These are phyloP conservation scores for Itoplectis maculator DNA, from an alignment of 2,888 invertebrate genomes.

Conservation along the genomic window DNA sequence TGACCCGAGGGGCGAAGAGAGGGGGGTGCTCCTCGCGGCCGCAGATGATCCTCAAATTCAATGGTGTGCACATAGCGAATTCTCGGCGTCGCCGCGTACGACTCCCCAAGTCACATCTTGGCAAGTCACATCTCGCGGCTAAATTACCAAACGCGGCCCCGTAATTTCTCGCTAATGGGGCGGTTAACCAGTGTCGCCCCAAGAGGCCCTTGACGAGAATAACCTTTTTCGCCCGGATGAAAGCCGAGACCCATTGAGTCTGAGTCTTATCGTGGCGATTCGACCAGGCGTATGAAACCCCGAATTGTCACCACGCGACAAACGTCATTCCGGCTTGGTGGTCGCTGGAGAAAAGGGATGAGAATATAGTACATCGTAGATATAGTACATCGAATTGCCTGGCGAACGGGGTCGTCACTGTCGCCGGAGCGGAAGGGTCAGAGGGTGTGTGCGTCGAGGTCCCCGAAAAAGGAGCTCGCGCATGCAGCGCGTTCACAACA, in stretches of 20 bases:
- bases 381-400: too few species aligned
- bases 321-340: conserved; percentile 13
- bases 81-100: background rate
- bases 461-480: conserved; percentile 22
- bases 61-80: background rate
- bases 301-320: conserved; percentile 1
- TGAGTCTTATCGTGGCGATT: background rate
- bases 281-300: conserved; percentile 14
- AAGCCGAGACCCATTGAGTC: conserved; percentile 3
- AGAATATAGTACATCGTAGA: conserved; percentile 3
- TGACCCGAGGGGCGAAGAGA: too few species aligned
- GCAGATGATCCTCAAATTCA: background rate
- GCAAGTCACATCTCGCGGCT: background rate
- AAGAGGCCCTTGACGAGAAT: background rate
- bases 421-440: background rate
- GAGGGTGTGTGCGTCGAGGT: background rate
- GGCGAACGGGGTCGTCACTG: background rate
- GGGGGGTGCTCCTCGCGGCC: too few species aligned
- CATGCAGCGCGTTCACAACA: conserved; percentile 50
- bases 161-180: conserved; percentile 22
- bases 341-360: background rate
- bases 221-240: background rate
- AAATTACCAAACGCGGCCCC: conserved; percentile 3
- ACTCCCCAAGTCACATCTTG: background rate
- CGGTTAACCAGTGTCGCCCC: conserved; percentile 5